Percentiles rank a stretch among this genome's conserved stretches.
These are phyloP conservation scores for Cheirogaleus major DNA, from an alignment of 2,797 vertebrate genomes.

Conservation along the genomic window DNA sequence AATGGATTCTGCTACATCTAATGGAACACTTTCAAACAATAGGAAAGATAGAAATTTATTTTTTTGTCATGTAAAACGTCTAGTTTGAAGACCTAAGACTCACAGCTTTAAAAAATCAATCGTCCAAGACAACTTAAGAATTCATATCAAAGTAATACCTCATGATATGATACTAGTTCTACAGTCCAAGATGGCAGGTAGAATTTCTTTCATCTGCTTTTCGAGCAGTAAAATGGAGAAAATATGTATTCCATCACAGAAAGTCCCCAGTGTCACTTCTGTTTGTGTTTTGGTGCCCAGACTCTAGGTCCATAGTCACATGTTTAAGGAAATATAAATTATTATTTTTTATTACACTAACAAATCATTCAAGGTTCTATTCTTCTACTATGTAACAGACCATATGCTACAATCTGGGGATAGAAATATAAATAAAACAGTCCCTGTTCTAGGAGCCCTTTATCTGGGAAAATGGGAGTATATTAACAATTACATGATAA, in stretches of 20 bases:
- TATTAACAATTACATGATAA: background rate
- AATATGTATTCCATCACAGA: background rate
- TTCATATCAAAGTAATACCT: background rate
- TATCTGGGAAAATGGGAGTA: background rate
- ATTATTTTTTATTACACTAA: background rate
- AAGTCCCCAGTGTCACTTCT: background rate
- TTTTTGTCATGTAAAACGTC: background rate
- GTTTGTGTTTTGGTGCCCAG: background rate
- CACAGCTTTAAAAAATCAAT: background rate
- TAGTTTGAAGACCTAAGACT: background rate
- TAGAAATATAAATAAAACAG: background rate
- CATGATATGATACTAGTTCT: background rate
- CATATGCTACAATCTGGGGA: background rate
- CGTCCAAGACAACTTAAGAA: background rate
- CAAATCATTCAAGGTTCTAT: background rate
- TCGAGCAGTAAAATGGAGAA: background rate
- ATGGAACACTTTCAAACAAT: background rate
- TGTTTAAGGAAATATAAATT: background rate
- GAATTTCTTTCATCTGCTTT: background rate
- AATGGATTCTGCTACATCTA: background rate
- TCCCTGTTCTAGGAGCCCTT: background rate
- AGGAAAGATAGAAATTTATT: background rate
- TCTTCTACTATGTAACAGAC: background rate
- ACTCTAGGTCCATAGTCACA: background rate
- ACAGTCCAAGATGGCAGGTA: background rate